Evolutionary conservation across 2,888 invertebrate species (phyloP).

Genomic region (Drosophila heteroneura): DNA sequence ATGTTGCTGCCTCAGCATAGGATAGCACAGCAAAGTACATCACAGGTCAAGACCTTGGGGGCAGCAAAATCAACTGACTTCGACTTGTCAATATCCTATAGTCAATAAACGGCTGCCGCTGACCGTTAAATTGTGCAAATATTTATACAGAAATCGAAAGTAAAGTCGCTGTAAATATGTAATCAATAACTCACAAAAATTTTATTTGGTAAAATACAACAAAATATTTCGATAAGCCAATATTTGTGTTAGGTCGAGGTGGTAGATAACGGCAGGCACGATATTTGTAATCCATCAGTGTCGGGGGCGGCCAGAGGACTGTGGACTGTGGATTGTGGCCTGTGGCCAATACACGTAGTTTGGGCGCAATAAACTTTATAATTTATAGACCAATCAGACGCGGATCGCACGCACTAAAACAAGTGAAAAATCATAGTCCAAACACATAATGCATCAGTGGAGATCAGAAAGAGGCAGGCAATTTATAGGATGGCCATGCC

Average conservation of each 20-base stretch:
- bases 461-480: slow-evolving; percentile 57
- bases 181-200: slow-evolving; percentile 43
- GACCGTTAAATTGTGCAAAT: slow-evolving; percentile 76
- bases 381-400: slow-evolving; percentile 76
- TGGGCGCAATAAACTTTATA: slow-evolving; percentile 73
- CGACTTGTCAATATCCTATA: slow-evolving; percentile 28
- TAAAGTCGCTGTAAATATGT: slow-evolving; percentile 64
- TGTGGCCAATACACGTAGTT: slow-evolving; percentile 24
- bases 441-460: slow-evolving; percentile 78
- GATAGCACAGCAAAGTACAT: neutral
- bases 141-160: slow-evolving; percentile 69
- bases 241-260: slow-evolving; percentile 54
- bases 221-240: slow-evolving; percentile 61
- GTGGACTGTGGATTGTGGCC: slow-evolving; percentile 4
- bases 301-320: slow-evolving; percentile 64
- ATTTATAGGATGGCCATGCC: slow-evolving; percentile 78
- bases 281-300: slow-evolving; percentile 73
- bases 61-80: slow-evolving; percentile 25
- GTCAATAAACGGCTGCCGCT: slow-evolving; percentile 48
- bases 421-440: slow-evolving; percentile 81
- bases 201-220: slow-evolving; percentile 12
- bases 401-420: slow-evolving; percentile 75
- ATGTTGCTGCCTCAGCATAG: slow-evolving; percentile 19
- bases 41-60: slow-evolving; percentile 61
- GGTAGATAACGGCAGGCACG: slow-evolving; percentile 43